phyloP scores from a whole-genome alignment of 2,113 vertebrate species.

The Thryonomys swinderianus region DNA sequence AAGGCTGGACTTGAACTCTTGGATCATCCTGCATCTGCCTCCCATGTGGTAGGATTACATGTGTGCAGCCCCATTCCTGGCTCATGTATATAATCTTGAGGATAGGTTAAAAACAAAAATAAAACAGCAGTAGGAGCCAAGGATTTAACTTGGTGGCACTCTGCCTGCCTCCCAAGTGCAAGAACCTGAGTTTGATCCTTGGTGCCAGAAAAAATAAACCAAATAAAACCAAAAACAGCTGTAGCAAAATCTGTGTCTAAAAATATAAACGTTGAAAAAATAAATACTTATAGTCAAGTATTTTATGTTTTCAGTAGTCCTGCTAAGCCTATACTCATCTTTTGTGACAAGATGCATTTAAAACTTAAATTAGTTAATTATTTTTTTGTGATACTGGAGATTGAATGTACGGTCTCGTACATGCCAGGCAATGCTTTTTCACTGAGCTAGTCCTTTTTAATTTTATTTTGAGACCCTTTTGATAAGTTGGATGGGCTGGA shows the following conservation, averaged over 20 bases:
- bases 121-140: no score
- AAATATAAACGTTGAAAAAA: background rate
- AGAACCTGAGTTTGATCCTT: no score
- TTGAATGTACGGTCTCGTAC: background rate
- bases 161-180: no score
- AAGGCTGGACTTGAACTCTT: background rate
- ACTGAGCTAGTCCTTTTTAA: background rate
- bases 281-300: background rate
- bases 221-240: no score
- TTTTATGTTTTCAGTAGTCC: background rate
- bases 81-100: constrained; percentile 7
- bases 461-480: background rate
- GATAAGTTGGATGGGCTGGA: background rate
- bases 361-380: background rate
- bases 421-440: background rate
- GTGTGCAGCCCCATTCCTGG: background rate
- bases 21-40: background rate
- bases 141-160: no score
- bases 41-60: background rate
- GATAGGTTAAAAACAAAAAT: constrained; percentile 19
- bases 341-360: constrained; percentile 23
- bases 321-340: background rate
- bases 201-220: no score
- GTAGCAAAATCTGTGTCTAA: constrained; percentile 24
- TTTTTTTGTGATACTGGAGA: background rate